Base-by-base conservation (phyloP, 2,888 invertebrate species). In the Scaptomyza caliginosa region DNA sequence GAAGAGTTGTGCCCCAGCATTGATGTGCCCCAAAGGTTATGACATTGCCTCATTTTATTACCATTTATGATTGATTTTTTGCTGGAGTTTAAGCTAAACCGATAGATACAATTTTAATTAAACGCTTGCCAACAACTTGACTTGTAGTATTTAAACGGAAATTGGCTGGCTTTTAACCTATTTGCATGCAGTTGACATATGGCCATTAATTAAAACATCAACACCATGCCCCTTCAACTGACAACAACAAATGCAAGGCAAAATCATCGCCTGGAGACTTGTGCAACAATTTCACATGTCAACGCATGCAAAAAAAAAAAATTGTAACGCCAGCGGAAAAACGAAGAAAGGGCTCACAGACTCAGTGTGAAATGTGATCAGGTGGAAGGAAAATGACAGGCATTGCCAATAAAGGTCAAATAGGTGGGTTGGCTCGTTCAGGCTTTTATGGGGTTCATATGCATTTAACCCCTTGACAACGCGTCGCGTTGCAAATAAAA, bases 201-300 rank as follows among this genome's bases (percentile, higher is more conserved):
- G 77, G 52, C 56, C 66, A 78, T 80, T 80, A 80, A 80, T 77
- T 80, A 77, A 80, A 80, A 71, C 64, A 74, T 74, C 74, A 80
- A 68, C 80, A 67, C 67, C 51, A 55, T 50, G 8, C 43, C 23
- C 24, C 34, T 17, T 26, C 51, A 39, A 39, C 26, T 10, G 19
- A 39, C 30, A 50, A 55, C 46, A 55, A 45, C 52, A 50, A 43
- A 58, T 36, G 45, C 39, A 58, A 59, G 57, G 50, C 67, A 67
- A 57, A 62, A 63, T 58, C 56, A 79, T 74, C 71, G 77, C 80
- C 74, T 64, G 59, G 74, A 80, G 78, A 81, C 72, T 77, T 81
- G 75, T 17, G 63, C 78, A 78, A 81, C 79, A 79, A 82, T 80
- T 80, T 82, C 71, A 76, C 82, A 76, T 80, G 79, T 80, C 80